phyloP scores from a whole-genome alignment of 2,888 invertebrate species.

The Scaptomyza cyrtandrae region DNA sequence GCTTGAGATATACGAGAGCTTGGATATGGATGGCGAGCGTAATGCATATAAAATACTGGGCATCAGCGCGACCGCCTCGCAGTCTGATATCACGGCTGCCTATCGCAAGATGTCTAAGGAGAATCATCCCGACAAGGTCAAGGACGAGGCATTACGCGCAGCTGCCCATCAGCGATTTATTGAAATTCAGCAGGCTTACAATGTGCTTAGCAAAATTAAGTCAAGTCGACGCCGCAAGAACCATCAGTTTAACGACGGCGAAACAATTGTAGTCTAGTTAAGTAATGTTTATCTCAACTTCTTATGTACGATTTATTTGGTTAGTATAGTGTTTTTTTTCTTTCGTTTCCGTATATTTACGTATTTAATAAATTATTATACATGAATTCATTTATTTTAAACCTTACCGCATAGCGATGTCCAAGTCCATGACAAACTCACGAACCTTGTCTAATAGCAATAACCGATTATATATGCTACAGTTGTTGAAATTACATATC shows the following conservation, averaged over 20 bases:
- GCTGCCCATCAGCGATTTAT: conserved; percentile 94
- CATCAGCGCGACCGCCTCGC: conserved; percentile 91
- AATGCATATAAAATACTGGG: conserved; percentile 94
- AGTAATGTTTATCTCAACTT: conserved; percentile 3
- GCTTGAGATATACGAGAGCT: conserved; percentile 92
- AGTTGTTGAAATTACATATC: neutral
- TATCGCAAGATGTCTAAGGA: conserved; percentile 93
- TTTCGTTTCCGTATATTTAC: neutral
- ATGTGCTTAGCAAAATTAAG: conserved; percentile 93
- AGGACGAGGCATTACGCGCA: conserved; percentile 88
- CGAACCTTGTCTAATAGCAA: neutral
- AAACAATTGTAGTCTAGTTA: conserved; percentile 70
- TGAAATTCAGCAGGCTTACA: conserved; percentile 97
- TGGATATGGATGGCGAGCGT: conserved; percentile 95
- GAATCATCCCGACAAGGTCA: conserved; percentile 96
- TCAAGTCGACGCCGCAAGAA: conserved; percentile 90
- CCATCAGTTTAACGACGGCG: conserved; percentile 87
- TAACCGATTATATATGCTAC: neutral
- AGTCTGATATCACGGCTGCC: conserved; percentile 92
- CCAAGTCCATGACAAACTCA: neutral
- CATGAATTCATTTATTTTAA: neutral
- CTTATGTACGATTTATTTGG: neutral
- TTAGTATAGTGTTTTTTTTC: neutral
- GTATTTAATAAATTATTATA: conserved; percentile 14
- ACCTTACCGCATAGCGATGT: neutral